These are phyloP conservation scores for Corbicula japonica DNA, from an alignment of 2,888 invertebrate genomes.

Conservation along the genomic window DNA sequence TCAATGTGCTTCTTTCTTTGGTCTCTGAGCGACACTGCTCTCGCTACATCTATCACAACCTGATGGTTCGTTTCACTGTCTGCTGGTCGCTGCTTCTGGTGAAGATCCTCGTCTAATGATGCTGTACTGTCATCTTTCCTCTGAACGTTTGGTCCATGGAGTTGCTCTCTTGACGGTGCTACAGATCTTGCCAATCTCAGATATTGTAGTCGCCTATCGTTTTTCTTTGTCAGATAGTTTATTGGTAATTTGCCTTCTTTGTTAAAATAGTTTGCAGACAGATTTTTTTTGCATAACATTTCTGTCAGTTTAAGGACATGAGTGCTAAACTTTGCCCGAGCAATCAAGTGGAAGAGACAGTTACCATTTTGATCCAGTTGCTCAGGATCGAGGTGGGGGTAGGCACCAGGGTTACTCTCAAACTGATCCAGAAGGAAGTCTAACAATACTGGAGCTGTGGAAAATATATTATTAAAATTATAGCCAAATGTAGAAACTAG, in stretches of 20 bases:
- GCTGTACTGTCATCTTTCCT: not conserved
- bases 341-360: slow-evolving; percentile 69
- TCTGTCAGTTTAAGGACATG: slow-evolving; percentile 69
- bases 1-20: slow-evolving; percentile 58
- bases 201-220: slow-evolving; percentile 72
- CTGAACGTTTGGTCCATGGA: not conserved
- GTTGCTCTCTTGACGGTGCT: slow-evolving; percentile 18
- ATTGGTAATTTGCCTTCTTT: slow-evolving; percentile 73
- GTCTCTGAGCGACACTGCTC: slow-evolving; percentile 50
- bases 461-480: too few relatives aligned
- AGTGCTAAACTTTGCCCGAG: slow-evolving; percentile 64
- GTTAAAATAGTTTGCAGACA: slow-evolving; percentile 70
- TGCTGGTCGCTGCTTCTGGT: slow-evolving; percentile 16
- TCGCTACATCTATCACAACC: slow-evolving; percentile 40
- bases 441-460: slow-evolving; percentile 61
- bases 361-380: slow-evolving; percentile 64
- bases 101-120: slow-evolving; percentile 31
- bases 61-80: slow-evolving; percentile 22
- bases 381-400: slow-evolving; percentile 66
- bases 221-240: slow-evolving; percentile 69
- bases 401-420: slow-evolving; percentile 62
- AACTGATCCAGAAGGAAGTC: slow-evolving; percentile 70
- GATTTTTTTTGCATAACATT: slow-evolving; percentile 69
- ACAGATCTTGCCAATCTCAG: slow-evolving; percentile 46
- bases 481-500: too few relatives aligned